Conservation (phyloP, 92 coral and sea anemone species). For the Meandrina meandrites region DNA sequence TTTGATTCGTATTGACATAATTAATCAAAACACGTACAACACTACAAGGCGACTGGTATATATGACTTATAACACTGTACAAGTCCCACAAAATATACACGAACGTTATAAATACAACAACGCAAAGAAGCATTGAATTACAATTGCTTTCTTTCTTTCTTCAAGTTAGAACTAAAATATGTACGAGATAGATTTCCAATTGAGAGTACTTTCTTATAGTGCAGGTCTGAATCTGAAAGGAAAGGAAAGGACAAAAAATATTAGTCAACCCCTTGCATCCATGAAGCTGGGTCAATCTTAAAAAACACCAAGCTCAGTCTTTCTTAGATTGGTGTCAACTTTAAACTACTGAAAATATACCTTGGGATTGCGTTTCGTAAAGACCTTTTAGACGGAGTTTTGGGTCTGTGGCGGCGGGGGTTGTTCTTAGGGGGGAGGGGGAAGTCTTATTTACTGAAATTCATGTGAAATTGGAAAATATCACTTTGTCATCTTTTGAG, state of each 20-base stretch:
- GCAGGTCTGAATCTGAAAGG: not conserved
- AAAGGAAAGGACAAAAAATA: not conserved
- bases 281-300: not conserved
- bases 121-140: not conserved
- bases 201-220: not conserved
- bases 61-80: no score
- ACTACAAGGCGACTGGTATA: not conserved
- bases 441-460: not conserved
- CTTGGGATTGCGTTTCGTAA: no score
- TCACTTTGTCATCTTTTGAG: not conserved
- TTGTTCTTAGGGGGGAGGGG: not conserved
- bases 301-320: no score
- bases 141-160: not conserved
- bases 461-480: not conserved
- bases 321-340: no score
- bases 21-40: not conserved
- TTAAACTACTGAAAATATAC: no score
- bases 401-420: no score
- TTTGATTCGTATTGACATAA: not conserved
- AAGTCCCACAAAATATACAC: no score
- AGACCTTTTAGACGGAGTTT: no score
- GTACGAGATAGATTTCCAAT: not conserved
- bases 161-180: not conserved
- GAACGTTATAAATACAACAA: not conserved
- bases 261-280: not conserved